These are phyloP conservation scores for Rhinolophus sinicus DNA, from an alignment of 2,113 vertebrate species.

Conservation along the genomic window DNA sequence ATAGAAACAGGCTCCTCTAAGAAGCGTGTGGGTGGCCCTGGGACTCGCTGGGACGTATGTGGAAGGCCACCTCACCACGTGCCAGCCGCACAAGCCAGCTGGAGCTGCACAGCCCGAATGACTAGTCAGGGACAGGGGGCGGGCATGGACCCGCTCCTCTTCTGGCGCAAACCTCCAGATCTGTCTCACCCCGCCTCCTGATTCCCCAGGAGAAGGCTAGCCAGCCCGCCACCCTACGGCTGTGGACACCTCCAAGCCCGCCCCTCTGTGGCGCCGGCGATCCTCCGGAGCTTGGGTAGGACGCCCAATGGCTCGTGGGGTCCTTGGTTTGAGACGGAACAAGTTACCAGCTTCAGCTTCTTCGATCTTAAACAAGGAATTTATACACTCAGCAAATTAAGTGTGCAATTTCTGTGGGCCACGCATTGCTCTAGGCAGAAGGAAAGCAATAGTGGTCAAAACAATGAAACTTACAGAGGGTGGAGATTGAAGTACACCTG, in stretches of 20 bases:
- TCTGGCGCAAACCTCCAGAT: not conserved
- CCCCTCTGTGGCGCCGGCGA: accelerated
- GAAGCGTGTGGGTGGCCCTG: not conserved
- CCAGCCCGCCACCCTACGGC: too few relatives aligned
- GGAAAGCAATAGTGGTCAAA: not conserved
- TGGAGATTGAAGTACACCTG: not conserved
- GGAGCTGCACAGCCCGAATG: not conserved
- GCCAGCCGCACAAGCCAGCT: not conserved
- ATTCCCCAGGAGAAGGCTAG: not conserved
- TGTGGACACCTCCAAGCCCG: not conserved
- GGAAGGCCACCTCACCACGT: not conserved
- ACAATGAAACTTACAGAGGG: not conserved
- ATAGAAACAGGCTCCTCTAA: not conserved
- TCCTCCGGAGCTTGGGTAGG: not conserved
- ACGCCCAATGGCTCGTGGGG: too few relatives aligned
- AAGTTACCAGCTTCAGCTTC: not conserved
- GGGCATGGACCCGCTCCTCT: not conserved
- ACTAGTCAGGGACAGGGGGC: not conserved
- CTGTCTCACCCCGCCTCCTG: not conserved
- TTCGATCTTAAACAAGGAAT: not conserved
- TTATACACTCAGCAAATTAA: not conserved
- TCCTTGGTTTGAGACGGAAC: not conserved
- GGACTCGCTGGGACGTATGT: accelerated
- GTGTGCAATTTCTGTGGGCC: not conserved
- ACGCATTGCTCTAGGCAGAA: not conserved